These are phyloP conservation scores for Suricata suricatta DNA, from an alignment of 2,113 vertebrate species.

Conservation along the genomic window DNA sequence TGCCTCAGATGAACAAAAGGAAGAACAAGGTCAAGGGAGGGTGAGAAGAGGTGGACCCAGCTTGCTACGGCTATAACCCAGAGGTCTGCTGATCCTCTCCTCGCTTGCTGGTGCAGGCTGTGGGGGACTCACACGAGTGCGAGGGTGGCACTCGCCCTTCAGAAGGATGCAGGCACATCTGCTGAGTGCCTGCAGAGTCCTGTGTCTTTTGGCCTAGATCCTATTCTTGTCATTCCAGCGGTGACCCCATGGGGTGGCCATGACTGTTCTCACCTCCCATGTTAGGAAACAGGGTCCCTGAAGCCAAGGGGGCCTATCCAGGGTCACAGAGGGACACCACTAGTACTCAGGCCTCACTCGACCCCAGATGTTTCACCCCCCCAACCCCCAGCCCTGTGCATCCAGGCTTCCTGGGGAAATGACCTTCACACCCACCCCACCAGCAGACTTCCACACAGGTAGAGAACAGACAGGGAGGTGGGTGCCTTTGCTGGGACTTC, in stretches of 20 bases:
- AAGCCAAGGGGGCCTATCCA: not conserved
- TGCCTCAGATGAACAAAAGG: not conserved
- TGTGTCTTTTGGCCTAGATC: rapidly evolving
- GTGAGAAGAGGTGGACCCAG: not conserved
- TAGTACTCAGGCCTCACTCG: not conserved
- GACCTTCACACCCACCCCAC: not conserved
- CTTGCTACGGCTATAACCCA: not conserved
- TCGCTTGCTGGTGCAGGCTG: not conserved
- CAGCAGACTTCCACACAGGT: no score
- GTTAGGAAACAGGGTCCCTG: not conserved
- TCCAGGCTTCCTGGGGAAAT: not conserved
- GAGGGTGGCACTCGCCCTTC: not conserved
- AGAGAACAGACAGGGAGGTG: not conserved
- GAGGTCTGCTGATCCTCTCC: not conserved
- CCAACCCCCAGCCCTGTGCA: not conserved
- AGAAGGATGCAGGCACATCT: not conserved
- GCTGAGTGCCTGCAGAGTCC: not conserved
- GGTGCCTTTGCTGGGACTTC: not conserved
- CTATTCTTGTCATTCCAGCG: not conserved
- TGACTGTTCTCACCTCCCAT: not conserved
- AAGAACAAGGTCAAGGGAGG: not conserved
- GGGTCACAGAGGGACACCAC: not conserved
- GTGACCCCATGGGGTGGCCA: not conserved
- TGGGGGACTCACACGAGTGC: not conserved
- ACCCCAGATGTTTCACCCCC: not conserved